phyloP scores from a whole-genome alignment of 2,113 vertebrate genomes.

The Bagarius yarrelli region DNA sequence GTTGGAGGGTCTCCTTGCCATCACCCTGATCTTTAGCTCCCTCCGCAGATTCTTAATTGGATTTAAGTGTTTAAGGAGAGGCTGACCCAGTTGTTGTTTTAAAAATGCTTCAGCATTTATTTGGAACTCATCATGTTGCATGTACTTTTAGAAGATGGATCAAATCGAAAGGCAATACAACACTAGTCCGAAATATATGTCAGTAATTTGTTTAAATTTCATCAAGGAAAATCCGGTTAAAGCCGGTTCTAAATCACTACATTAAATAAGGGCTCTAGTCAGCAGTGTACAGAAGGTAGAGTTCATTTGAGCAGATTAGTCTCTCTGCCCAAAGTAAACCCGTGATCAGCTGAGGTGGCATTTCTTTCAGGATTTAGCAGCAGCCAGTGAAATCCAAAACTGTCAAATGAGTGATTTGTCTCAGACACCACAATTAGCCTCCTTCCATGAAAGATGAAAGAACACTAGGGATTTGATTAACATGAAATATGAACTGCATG shows the following conservation, averaged over 20 bases:
- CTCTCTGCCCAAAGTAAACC: not conserved
- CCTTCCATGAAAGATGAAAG: constrained; percentile 45
- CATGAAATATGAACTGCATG: not conserved
- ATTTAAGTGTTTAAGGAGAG: too few relatives aligned
- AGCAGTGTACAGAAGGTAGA: not conserved
- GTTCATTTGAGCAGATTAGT: constrained; percentile 12
- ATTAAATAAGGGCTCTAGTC: not conserved
- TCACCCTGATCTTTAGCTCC: too few relatives aligned
- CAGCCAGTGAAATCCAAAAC: constrained; percentile 22
- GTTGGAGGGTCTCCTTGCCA: too few relatives aligned
- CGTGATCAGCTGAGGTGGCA: constrained; percentile 19
- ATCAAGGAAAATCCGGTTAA: not conserved
- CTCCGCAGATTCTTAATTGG: too few relatives aligned
- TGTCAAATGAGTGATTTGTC: constrained; percentile 29
- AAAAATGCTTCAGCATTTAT: not conserved
- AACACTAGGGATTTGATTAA: not conserved
- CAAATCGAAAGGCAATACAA: not conserved
- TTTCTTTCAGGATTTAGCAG: not conserved
- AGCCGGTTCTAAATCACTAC: not conserved
- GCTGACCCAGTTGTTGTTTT: too few relatives aligned
- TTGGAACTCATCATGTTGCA: not conserved
- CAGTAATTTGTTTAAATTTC: not conserved
- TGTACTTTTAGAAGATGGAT: not conserved
- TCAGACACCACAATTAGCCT: constrained; percentile 39
- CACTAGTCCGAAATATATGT: not conserved